Evolutionary conservation across 2,113 vertebrate species (phyloP), one percentile per base, ranked within the genome.

Genomic region (Psilopogon haemacephalus): DNA sequence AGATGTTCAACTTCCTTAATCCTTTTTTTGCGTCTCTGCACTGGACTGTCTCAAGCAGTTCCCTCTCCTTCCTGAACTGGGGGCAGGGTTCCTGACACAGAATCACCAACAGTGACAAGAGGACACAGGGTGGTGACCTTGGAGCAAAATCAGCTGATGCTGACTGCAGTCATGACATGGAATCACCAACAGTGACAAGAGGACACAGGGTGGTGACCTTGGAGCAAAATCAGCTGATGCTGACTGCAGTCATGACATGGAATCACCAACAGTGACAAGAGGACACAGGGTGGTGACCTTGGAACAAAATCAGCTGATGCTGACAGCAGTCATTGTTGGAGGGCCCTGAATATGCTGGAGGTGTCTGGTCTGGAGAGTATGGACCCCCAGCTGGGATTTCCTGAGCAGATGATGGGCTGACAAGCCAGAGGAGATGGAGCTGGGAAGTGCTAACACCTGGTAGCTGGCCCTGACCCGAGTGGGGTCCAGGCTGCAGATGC

Each of bases 401-500:
- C 37, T n/a, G 54, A 30, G 82, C 54, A 33, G 48, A 16, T 2
- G 24, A 44, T 21, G 33, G 32, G 12, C n/a, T 74, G 40, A 37
- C 6, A 42, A 58, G 17, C 12, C 27, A 65, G 26, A 0, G 3
- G 24, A 35, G 35, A 6, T 28, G 52, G 32, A 55, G 9, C 8
- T 83, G 59, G 15, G 32, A 76, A 48, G 40, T 19, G 63, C n/a
- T 52, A 85, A 21, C 28, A 24, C 8, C 2, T 8, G 28, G 37
- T 1, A 48, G 12, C 26, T 50, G 9, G 4, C 46, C 40, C 33
- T 0, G 0, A 12, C 23, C 33, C 17, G 27, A 37, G n/a, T 1
- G 6, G 23, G 11, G 11, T 63, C 46, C 12, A 0, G 1, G 23
- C 23, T 82, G 35, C 44, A 81, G 15, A 35, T 33, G 38, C 55